These are phyloP conservation scores for Circaetus gallicus DNA, from an alignment of 2,113 vertebrate species.

Conservation along the genomic window DNA sequence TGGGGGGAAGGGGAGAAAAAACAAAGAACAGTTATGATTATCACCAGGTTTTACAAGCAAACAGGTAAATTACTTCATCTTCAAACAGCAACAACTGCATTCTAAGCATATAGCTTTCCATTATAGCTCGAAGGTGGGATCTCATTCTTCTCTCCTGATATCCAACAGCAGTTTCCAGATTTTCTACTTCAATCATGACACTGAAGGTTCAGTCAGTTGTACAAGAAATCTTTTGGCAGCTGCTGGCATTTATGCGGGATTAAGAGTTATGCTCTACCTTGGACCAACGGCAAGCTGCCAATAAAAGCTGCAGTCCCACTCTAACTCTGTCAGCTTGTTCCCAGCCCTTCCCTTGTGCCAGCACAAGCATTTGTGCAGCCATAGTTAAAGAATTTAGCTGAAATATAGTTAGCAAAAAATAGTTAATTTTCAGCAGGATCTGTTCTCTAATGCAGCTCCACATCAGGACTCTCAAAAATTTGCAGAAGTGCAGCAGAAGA, in stretches of 20 bases:
- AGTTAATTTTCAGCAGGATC: background rate
- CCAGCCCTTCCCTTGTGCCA: background rate
- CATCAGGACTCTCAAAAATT: background rate
- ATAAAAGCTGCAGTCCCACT: background rate
- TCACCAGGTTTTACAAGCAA: background rate
- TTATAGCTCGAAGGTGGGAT: background rate
- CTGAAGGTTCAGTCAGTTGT: background rate
- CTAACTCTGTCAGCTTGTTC: background rate
- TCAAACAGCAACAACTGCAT: background rate
- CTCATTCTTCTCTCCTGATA: background rate
- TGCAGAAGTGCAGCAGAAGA: background rate
- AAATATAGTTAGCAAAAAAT: background rate
- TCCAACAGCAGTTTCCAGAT: background rate
- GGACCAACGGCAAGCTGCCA: background rate
- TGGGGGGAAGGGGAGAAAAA: conserved; percentile 40
- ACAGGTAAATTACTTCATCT: background rate
- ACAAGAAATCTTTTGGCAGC: background rate
- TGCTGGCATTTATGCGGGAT: background rate
- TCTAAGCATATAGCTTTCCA: background rate
- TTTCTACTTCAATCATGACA: background rate
- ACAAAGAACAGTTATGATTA: background rate
- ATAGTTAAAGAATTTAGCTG: background rate
- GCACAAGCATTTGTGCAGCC: background rate
- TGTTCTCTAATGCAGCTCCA: background rate
- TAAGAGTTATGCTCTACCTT: background rate